These are phyloP conservation scores for Apis laboriosa DNA, from an alignment of 1,140 invertebrate species.

Conservation along the genomic window DNA sequence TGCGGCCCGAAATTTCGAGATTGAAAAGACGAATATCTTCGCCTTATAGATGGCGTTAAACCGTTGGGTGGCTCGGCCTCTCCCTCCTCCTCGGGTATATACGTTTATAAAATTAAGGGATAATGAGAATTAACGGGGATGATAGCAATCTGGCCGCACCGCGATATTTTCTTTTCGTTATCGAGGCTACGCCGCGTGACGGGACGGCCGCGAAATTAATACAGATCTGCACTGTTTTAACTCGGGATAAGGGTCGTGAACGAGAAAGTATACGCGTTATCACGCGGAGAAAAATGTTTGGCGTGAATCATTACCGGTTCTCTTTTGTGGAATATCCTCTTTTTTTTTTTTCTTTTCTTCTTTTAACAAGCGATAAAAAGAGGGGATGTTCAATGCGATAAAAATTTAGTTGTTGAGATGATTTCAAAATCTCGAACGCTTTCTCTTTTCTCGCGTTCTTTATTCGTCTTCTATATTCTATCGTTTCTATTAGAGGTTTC, in stretches of 20 bases:
- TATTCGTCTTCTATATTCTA: no score
- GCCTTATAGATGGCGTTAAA: conserved; percentile 2
- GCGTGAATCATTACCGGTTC: not conserved
- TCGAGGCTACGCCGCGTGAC: conserved; percentile 32
- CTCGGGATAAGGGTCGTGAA: conserved; percentile 44
- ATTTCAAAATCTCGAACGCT: no score
- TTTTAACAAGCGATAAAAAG: no score
- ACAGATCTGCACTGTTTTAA: conserved; percentile 59
- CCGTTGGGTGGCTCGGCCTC: not conserved
- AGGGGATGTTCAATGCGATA: no score
- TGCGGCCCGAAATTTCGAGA: not conserved
- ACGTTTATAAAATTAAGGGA: conserved; percentile 63
- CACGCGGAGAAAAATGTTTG: conserved; percentile 26
- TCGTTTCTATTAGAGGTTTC: no score
- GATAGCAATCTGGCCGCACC: conserved; percentile 58
- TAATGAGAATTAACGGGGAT: conserved; percentile 68
- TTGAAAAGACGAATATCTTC: conserved; percentile 13
- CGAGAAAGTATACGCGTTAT: conserved; percentile 27
- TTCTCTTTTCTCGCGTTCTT: no score
- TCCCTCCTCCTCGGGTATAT: not conserved
- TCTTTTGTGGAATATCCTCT: no score
- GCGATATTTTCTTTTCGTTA: conserved; percentile 50
- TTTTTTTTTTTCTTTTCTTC: not conserved
- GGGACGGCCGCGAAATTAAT: conserved; percentile 50
- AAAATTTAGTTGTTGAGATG: no score